phyloP scores from a whole-genome alignment of 2,888 invertebrate species.

The Ennomos erosarius region DNA sequence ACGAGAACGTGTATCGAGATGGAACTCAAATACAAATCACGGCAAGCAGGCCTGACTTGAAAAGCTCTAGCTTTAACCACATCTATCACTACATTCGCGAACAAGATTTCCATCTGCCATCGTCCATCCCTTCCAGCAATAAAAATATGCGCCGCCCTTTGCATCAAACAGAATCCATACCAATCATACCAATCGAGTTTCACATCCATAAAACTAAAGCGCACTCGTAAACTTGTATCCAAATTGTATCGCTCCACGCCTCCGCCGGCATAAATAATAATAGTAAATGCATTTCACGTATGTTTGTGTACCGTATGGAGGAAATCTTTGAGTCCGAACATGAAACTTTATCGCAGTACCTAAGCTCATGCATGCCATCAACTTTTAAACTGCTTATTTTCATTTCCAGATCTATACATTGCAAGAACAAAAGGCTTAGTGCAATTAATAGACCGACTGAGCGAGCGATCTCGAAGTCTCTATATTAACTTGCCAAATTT shows the following conservation, averaged over 20 bases:
- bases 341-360: conserved; percentile 15
- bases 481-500: no score
- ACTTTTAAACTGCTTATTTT: no score
- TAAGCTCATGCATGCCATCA: not conserved
- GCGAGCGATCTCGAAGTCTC: no score
- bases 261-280: conserved; percentile 71
- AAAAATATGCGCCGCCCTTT: conserved; percentile 42
- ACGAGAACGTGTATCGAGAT: no score
- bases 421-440: no score
- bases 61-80: conserved; percentile 4
- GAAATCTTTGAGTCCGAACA: conserved; percentile 63
- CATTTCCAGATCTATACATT: no score
- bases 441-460: no score
- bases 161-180: conserved; percentile 59
- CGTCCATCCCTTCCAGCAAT: conserved; percentile 37
- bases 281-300: conserved; percentile 71
- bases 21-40: not conserved
- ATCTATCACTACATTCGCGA: conserved; percentile 18
- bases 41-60: not conserved
- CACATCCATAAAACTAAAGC: conserved; percentile 73
- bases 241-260: conserved; percentile 71
- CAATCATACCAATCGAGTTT: conserved; percentile 77
- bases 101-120: conserved; percentile 32
- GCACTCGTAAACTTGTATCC: conserved; percentile 69
- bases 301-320: conserved; percentile 52